phyloP scores from a whole-genome alignment of 2,113 vertebrate species.

The Onychorhynchus coronatus region DNA sequence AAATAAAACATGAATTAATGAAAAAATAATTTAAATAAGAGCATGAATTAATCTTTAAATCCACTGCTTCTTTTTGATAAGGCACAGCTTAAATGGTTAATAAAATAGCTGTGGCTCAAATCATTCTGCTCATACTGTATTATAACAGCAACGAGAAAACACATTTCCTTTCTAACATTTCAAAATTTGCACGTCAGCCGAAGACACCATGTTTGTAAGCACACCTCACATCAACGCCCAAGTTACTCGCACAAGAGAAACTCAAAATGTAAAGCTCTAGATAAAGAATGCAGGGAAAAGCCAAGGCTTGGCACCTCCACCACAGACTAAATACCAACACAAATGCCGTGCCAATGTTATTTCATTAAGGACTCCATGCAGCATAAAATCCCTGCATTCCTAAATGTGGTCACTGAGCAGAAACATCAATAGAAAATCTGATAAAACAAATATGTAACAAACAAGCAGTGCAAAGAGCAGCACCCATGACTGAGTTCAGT shows the following conservation, averaged over 20 bases:
- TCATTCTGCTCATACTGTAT: background rate
- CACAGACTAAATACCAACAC: background rate
- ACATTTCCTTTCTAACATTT: background rate
- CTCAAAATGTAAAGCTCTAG: background rate
- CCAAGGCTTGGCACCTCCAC: background rate
- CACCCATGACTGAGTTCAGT: background rate
- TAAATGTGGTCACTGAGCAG: background rate
- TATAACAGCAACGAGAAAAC: background rate
- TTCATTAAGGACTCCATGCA: background rate
- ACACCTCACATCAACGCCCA: fast-evolving
- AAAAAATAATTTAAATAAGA: background rate
- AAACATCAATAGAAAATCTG: background rate
- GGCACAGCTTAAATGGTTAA: background rate
- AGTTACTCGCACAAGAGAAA: background rate
- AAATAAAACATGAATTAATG: background rate
- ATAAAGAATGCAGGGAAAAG: background rate
- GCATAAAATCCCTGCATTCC: background rate
- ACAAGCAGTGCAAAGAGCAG: background rate
- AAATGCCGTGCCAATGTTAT: background rate
- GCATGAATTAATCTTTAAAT: background rate
- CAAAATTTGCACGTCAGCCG: background rate
- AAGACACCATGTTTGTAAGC: background rate
- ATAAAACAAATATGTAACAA: fast-evolving
- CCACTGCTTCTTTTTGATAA: background rate
- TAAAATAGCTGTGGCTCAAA: background rate